Percentiles rank a stretch among this genome's conserved stretches.
Evolutionary conservation across 2,113 vertebrate genomes (phyloP).

Genomic region (Platysternon megacephalum): DNA sequence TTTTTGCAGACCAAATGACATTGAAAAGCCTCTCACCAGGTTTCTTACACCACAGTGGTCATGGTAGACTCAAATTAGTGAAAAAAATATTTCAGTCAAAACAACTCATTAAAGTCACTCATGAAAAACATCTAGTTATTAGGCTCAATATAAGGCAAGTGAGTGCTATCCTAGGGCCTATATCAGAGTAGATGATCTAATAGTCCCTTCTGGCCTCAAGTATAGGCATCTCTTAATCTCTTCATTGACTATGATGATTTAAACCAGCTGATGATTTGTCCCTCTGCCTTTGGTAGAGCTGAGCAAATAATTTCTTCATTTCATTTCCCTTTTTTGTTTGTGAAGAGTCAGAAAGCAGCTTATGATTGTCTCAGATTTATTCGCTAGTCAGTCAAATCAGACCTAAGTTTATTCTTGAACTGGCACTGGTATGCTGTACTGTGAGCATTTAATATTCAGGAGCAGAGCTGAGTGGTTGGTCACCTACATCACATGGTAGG

Average conservation of each 20-base stretch:
- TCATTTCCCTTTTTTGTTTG: not conserved
- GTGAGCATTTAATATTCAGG: not conserved
- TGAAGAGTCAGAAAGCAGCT: not conserved
- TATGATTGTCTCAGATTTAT: not conserved
- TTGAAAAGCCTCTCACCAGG: not conserved
- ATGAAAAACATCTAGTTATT: not conserved
- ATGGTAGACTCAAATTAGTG: not conserved
- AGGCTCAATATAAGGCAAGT: not conserved
- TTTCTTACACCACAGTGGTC: not conserved
- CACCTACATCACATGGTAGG: not conserved
- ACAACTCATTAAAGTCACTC: not conserved
- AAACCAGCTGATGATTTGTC: not conserved
- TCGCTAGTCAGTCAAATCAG: not conserved
- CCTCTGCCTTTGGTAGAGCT: not conserved
- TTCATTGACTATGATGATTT: not conserved
- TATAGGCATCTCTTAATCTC: not conserved
- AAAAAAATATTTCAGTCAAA: not conserved
- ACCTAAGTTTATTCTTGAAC: not conserved
- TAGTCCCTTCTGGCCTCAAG: not conserved
- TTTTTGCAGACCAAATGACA: not conserved
- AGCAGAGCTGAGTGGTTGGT: not conserved
- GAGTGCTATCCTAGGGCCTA: not conserved
- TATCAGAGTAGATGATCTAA: not conserved
- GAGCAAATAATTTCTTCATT: not conserved
- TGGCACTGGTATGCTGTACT: not conserved